A percentile compares a stretch with the other conserved stretches of the same genome.
Evolutionary conservation across 2,113 vertebrate species (phyloP).

Genomic region (Chloebia gouldiae): DNA sequence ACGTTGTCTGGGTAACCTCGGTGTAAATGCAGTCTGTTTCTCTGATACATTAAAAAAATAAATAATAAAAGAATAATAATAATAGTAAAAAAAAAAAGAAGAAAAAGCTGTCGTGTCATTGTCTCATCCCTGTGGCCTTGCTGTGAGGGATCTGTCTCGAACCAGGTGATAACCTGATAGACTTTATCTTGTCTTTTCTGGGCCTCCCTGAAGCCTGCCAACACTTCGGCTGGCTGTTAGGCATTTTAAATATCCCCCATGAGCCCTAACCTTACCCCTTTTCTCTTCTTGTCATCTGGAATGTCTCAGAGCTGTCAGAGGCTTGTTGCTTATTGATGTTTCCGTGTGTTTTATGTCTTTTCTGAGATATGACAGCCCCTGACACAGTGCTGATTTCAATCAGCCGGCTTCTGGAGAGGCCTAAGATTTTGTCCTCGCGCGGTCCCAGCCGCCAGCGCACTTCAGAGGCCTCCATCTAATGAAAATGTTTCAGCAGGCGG

Average conservation of each 20-base stretch:
- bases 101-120: slow-evolving; percentile 42
- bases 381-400: slow-evolving; percentile 99
- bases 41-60: slow-evolving; percentile 66
- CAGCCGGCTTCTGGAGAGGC: slow-evolving; percentile 84
- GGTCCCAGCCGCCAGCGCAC: slow-evolving; percentile 72
- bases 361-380: slow-evolving; percentile 93
- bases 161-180: slow-evolving; percentile 96
- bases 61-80: slow-evolving; percentile 64
- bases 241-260: slow-evolving; percentile 89
- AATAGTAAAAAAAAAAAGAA: slow-evolving; percentile 1
- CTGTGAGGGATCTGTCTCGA: slow-evolving; percentile 84
- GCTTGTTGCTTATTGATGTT: slow-evolving; percentile 99
- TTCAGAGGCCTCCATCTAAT: slow-evolving; percentile 85
- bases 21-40: slow-evolving; percentile 62
- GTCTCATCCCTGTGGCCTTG: slow-evolving; percentile 80
- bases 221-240: slow-evolving; percentile 89
- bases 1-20: slow-evolving; percentile 78
- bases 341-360: slow-evolving; percentile 98
- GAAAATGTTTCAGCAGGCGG: slow-evolving; percentile 91
- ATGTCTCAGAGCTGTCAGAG: slow-evolving; percentile 94
- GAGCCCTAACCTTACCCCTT: slow-evolving; percentile 94
- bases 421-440: slow-evolving; percentile 71
- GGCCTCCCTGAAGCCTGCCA: slow-evolving; percentile 89
- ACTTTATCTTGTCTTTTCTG: slow-evolving; percentile 96
- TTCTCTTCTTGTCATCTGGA: slow-evolving; percentile 87